phyloP scores from a whole-genome alignment of 2,113 vertebrate species.

The Otis tarda region DNA sequence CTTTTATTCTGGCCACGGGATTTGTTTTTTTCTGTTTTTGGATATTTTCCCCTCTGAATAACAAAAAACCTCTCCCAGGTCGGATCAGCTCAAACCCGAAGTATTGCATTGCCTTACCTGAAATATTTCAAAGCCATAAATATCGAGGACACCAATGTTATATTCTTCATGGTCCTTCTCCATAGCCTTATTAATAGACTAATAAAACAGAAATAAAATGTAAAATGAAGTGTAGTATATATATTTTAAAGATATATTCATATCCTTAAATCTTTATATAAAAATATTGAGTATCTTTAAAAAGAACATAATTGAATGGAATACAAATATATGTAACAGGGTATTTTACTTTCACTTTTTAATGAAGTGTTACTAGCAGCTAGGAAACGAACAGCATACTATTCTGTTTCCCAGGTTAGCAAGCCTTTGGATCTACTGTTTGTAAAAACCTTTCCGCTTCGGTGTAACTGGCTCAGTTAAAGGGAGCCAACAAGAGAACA shows the following conservation, averaged over 20 bases:
- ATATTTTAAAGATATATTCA: background rate
- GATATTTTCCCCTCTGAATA: background rate
- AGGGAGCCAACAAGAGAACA: background rate
- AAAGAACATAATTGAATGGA: background rate
- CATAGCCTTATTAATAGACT: conserved; percentile 98
- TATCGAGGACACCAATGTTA: conserved; percentile 94
- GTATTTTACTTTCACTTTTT: background rate
- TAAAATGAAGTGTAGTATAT: background rate
- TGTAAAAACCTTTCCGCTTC: background rate
- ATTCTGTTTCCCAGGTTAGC: background rate
- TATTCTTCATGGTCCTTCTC: conserved; percentile 94
- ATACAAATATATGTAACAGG: background rate
- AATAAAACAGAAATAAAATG: conserved; percentile 46
- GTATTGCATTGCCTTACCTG: conserved; percentile 78
- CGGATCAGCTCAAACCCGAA: background rate
- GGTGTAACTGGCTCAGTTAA: background rate
- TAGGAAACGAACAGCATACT: background rate
- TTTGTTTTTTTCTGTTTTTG: background rate
- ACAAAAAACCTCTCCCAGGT: background rate
- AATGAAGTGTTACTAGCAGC: background rate
- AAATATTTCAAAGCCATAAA: conserved; percentile 99
- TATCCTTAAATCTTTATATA: background rate
- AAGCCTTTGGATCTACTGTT: background rate
- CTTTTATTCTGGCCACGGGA: background rate
- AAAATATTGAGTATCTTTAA: background rate